phyloP scores from a whole-genome alignment of 2,797 vertebrate species.

The Coluber constrictor region DNA sequence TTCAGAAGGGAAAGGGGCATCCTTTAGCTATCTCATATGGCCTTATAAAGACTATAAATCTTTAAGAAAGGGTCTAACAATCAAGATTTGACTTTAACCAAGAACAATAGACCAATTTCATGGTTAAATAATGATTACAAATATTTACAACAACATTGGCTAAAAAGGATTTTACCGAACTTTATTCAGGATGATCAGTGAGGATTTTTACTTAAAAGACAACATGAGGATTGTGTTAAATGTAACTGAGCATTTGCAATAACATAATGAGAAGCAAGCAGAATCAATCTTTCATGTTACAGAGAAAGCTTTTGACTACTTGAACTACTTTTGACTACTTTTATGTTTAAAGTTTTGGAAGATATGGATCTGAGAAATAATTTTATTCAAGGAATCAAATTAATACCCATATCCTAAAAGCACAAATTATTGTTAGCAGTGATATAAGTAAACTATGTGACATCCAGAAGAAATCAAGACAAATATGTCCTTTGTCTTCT shows the following conservation, averaged over 20 bases:
- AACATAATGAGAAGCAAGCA: background rate
- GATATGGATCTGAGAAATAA: background rate
- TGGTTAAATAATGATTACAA: background rate
- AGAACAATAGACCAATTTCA: background rate
- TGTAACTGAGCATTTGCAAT: background rate
- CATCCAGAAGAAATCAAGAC: background rate
- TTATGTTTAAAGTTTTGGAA: background rate
- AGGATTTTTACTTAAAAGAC: background rate
- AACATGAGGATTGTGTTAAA: background rate
- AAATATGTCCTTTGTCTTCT: background rate
- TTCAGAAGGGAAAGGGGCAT: background rate
- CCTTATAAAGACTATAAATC: background rate
- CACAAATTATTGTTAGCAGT: background rate
- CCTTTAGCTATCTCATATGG: background rate
- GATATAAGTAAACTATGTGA: background rate
- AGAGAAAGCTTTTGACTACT: background rate
- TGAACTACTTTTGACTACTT: background rate
- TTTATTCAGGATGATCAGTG: background rate
- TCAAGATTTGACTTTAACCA: background rate
- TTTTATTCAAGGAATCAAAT: background rate
- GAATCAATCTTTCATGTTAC: background rate
- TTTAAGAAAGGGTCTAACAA: background rate
- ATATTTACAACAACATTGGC: background rate
- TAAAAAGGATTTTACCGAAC: background rate
- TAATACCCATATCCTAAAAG: background rate